A percentile compares a stretch with the other conserved stretches of the same genome.
These are phyloP conservation scores for Mythimna albipuncta DNA, from an alignment of 2,888 invertebrate species.

Conservation along the genomic window DNA sequence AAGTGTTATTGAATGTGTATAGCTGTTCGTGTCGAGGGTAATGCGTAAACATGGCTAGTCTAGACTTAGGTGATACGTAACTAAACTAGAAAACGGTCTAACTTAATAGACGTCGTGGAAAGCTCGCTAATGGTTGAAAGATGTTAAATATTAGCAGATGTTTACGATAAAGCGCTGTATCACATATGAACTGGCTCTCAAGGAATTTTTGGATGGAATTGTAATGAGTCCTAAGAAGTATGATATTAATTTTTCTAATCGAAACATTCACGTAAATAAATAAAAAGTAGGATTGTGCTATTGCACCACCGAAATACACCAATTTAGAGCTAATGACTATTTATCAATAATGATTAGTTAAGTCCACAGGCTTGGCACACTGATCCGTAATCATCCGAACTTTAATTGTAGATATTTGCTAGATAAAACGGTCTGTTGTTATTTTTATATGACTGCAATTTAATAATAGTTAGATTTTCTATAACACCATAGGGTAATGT, in stretches of 20 bases:
- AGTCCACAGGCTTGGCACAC: conserved; percentile 86
- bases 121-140: conserved; percentile 89
- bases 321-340: conserved; percentile 82
- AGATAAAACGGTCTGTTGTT: conserved; percentile 87
- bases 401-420: conserved; percentile 88
- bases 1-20: conserved; percentile 89
- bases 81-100: conserved; percentile 76
- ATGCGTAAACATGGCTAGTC: conserved; percentile 82
- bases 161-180: conserved; percentile 62
- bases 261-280: conserved; percentile 78
- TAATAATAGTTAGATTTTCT: conserved; percentile 88
- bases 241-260: conserved; percentile 80
- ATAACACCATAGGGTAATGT: conserved; percentile 84
- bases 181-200: conserved; percentile 61
- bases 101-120: conserved; percentile 70
- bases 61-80: conserved; percentile 81
- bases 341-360: conserved; percentile 80
- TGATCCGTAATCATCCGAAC: conserved; percentile 81
- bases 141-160: conserved; percentile 68
- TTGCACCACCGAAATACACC: conserved; percentile 90
- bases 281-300: conserved; percentile 88
- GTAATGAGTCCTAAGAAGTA: conserved; percentile 65
- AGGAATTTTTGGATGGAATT: conserved; percentile 88
- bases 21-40: conserved; percentile 82
- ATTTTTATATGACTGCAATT: conserved; percentile 90